Base-by-base conservation (phyloP, 1,140 invertebrate genomes). In the Calephelis virginiensis region DNA sequence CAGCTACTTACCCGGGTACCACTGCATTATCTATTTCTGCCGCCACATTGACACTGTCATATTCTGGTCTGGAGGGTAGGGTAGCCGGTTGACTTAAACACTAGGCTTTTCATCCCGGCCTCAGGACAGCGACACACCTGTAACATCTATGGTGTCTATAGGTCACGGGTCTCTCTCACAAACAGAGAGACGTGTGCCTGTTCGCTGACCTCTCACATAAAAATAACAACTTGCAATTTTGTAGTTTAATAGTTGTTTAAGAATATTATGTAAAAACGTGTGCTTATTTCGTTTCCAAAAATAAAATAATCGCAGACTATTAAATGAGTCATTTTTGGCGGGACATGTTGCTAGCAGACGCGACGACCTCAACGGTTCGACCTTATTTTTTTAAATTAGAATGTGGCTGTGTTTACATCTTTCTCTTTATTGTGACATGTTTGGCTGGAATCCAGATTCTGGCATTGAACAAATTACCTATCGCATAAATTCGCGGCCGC, bases 331-430 rank as follows among this genome's bases (percentile, higher is more conserved):
- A 82, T 75, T 81, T 83, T 84, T 85, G 81, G 80, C 81, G 79
- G 83, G 83, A 82, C 81, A 75, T 77, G 73, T 76, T 76, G 75
- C 76, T 69, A 73, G 75, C 79, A 84, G 84, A 81, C 86, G 76
- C 82, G 78, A 81, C 83, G 78, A 82, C 85, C 84, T 83, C 71
- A 72, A 59, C 73, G 69, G 77, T 76, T 73, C 76, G 78, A 81
- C 80, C 80, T 79, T 85, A 87, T 86, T 89, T 82, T 77, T 83
- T 78, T 43, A 43, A 86, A 86, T 86, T 81, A 88, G 82, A 89
- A 85, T 88, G 84, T 82, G 81, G 79, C 79, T 81, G 81, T 87
- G 86, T 88, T 90, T 90, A 88, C 81, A 84, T 88, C 83, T 86
- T 86, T 86, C 79, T 80, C 80, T 78, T 80, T 83, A 87, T 86